Percentiles rank a stretch among this genome's conserved stretches.
Evolutionary conservation across 2,113 vertebrate species (phyloP).

Genomic region (Bos taurus): DNA sequence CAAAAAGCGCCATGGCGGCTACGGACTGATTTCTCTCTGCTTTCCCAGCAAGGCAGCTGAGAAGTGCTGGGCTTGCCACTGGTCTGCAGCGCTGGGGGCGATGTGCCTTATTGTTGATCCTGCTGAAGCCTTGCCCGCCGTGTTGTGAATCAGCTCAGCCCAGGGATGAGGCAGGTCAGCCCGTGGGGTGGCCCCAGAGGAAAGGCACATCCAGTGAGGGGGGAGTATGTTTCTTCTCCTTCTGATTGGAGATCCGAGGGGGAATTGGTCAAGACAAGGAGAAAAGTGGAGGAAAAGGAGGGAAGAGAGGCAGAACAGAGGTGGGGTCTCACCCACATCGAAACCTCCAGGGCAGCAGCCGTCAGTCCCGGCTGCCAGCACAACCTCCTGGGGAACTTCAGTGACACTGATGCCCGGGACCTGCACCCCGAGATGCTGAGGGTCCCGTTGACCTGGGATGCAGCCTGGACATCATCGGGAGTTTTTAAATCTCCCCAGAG

Average conservation of each 20-base stretch:
- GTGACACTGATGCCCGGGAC: accelerated
- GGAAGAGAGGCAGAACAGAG: neutral
- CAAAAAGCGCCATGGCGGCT: no score
- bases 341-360: no score
- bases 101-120: neutral
- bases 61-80: neutral
- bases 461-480: neutral
- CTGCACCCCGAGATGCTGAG: neutral
- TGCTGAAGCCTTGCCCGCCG: accelerated
- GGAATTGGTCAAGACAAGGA: neutral
- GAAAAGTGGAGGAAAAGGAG: no score
- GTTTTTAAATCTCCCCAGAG: neutral
- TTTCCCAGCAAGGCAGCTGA: neutral
- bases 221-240: neutral
- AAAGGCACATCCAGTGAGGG: accelerated
- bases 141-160: neutral
- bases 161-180: neutral
- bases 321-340: accelerated
- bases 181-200: neutral
- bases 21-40: neutral
- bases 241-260: neutral
- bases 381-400: neutral
- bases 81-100: neutral
- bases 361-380: neutral
- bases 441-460: neutral